These are phyloP conservation scores for Drosophila subobscura DNA, from an alignment of 1,140 invertebrate species.

Conservation along the genomic window DNA sequence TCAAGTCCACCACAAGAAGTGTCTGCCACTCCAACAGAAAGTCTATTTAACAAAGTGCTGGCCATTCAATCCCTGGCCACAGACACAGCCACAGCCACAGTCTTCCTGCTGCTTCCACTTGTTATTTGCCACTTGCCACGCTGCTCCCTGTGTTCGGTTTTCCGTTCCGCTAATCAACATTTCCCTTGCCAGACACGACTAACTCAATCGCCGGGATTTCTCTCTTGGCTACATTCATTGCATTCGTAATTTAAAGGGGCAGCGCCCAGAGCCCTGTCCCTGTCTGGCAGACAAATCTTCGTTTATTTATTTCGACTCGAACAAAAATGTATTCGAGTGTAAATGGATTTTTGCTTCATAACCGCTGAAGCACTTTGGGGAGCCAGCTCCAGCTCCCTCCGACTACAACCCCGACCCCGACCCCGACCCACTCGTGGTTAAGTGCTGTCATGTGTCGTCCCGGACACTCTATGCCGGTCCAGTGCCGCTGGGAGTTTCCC, in stretches of 20 bases:
- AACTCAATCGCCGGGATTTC: constrained; percentile 53
- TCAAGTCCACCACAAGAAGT: constrained; percentile 36
- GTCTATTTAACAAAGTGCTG: constrained; percentile 74
- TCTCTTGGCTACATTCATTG: constrained; percentile 59
- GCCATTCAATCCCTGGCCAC: constrained; percentile 50
- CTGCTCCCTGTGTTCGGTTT: neutral
- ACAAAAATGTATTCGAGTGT: constrained; percentile 61
- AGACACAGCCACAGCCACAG: neutral
- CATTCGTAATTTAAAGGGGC: constrained; percentile 63
- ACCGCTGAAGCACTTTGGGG: constrained; percentile 54
- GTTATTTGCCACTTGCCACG: neutral
- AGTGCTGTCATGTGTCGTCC: constrained; percentile 59
- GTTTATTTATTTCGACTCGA: constrained; percentile 50
- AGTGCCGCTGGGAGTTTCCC: constrained; percentile 5
- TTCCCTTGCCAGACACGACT: constrained; percentile 35
- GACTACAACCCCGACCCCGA: no score
- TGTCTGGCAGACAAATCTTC: constrained; percentile 36
- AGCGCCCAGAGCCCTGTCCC: constrained; percentile 5
- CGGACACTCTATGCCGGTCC: neutral
- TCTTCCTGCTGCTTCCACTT: neutral
- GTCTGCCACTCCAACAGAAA: constrained; percentile 56
- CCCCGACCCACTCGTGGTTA: constrained; percentile 41
- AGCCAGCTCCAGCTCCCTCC: constrained; percentile 2
- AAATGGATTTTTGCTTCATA: constrained; percentile 75
- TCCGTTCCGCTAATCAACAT: constrained; percentile 56